Evolutionary conservation across 2,797 vertebrate genomes (phyloP), one percentile per base, ranked within the genome.

Genomic region (Myoxocephalus aenaeus): DNA sequence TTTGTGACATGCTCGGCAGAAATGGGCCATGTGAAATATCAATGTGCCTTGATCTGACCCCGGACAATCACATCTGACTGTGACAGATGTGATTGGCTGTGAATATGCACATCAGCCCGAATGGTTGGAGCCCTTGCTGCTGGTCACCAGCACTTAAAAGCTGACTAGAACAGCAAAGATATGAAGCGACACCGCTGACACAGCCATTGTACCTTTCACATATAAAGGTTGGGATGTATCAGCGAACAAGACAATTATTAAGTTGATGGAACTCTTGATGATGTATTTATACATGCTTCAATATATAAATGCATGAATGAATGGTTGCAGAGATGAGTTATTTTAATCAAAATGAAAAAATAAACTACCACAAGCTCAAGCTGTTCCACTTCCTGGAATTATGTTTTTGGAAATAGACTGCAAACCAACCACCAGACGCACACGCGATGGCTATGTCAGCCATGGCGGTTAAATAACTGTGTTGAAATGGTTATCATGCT

Each of bases 31-130:
- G 76, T 64, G 77, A 86, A 90, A 89, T 90, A 92, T 93, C 89
- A 82, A n/a, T 38, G 85, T 73, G 91, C 78, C 87, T 92, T 79
- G 86, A 92, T 94, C 86, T 92, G 87, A 93, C 91, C 91, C 90
- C 64, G 10, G 77, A 90, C 83, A 86, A 70, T 81, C 86, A 27
- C 27, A 77, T 84, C 73, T 54, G 36, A 87, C 80, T 83, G 88
- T 90, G 90, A 91, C 91, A 57, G 88, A 92, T 85, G 81, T 82
- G 86, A 92, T 92, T 91, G 87, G 89, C 78, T 72, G 79, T 32
- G 50, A 89, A 83, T 74, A 50, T 79, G 85, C 80, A 79, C 84
- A 85, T 86, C 73, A 83, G 81, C 80, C 69, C 22, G 8, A 78
- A 51, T 12, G 83, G 80, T 79, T 4, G 62, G 25, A 66, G 86